Percentiles rank a stretch among this genome's conserved stretches.
Conservation (phyloP, 2,113 vertebrate species). For the Anas platyrhynchos region DNA sequence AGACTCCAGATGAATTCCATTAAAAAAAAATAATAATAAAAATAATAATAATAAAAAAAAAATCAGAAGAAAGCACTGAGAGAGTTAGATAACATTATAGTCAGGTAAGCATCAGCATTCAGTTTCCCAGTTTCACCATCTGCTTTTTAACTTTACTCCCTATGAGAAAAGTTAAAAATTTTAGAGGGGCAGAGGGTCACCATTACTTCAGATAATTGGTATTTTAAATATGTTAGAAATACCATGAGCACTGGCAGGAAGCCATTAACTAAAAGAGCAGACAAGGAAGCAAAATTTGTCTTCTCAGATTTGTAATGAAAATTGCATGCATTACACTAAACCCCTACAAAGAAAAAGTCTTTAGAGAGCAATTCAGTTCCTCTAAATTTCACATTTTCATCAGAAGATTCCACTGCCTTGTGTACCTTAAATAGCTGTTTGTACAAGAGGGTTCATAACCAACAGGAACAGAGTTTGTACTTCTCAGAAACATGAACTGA, state of each 20-base stretch:
- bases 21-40: too few relatives aligned
- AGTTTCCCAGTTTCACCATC: neutral
- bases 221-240: constrained; percentile 57
- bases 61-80: neutral
- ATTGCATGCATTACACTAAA: neutral
- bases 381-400: neutral
- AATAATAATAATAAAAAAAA: neutral
- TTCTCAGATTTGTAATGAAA: neutral
- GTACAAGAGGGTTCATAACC: neutral
- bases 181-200: neutral
- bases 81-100: neutral
- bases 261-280: neutral
- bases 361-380: neutral
- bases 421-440: neutral
- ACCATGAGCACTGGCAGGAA: constrained; percentile 30
- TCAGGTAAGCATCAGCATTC: neutral
- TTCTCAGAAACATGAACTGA: neutral
- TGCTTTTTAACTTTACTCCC: constrained; percentile 28
- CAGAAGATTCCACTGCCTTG: neutral
- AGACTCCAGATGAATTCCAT: neutral
- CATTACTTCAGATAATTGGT: constrained; percentile 35
- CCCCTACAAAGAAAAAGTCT: neutral
- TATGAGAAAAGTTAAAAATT: neutral
- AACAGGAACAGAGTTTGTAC: neutral
- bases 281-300: constrained; percentile 20